Conservation (phyloP, 2,888 invertebrate species). For the Scrobipalpa atriplicella region DNA sequence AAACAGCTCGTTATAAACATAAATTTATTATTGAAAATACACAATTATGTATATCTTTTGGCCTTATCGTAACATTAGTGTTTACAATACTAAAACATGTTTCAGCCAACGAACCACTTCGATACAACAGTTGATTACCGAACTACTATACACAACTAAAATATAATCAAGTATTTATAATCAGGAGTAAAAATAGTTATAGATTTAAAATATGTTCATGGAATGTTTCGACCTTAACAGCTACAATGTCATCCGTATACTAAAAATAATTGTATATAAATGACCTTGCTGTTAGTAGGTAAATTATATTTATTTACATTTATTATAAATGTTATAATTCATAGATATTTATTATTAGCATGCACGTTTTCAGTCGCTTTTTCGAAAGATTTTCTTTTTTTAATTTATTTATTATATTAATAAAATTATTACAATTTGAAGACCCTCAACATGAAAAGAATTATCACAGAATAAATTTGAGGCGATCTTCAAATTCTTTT, state of each 20-base stretch:
- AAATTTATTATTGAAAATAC: conserved; percentile 78
- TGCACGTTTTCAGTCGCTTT: conserved; percentile 17
- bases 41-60: conserved; percentile 81
- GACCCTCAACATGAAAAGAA: conserved; percentile 76
- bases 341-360: conserved; percentile 4
- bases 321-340: conserved; percentile 15
- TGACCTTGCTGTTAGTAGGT: conserved; percentile 39
- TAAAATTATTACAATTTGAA: conserved; percentile 60
- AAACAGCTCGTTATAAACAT: conserved; percentile 50
- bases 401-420: conserved; percentile 16
- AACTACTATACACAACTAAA: conserved; percentile 64
- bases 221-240: conserved; percentile 67
- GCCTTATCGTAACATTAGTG: conserved; percentile 79
- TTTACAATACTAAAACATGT: conserved; percentile 69
- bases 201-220: conserved; percentile 57
- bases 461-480: conserved; percentile 81
- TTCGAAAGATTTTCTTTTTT: conserved; percentile 15
- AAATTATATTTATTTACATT: conserved; percentile 52
- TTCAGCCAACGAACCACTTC: conserved; percentile 71
- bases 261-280: conserved; percentile 36
- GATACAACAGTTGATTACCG: conserved; percentile 73
- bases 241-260: conserved; percentile 70
- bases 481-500: conserved; percentile 69
- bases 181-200: conserved; percentile 40
- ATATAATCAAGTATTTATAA: conserved; percentile 41